Evolutionary conservation across 2,888 invertebrate species (phyloP), one percentile per base, ranked within the genome.

Genomic region (Tipula lateralis): DNA sequence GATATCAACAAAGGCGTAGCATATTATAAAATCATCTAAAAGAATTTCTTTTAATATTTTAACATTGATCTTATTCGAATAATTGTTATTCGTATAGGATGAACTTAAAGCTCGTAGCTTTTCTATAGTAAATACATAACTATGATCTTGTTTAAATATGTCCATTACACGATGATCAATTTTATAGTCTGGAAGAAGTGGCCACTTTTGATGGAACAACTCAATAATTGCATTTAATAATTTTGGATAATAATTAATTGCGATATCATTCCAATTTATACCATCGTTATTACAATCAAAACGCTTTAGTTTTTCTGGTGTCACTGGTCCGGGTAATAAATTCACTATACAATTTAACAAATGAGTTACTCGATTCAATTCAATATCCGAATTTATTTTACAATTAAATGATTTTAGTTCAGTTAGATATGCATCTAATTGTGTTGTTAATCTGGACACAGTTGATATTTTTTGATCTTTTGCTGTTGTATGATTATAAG

Each of bases 221-320:
- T 89, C 88, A 0, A 92, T 87, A 0, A 94, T 84, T 2, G 88
- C 87, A 32, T 91, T 90, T 2, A 95, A 87, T 4, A 94, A 87
- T 32, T 90, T 89, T 0, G 91, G 89, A 87, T 93, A 93, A 0
- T 89, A 86, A 16, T 91, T 90, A 2, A 91, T 87, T 3, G 92
- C 89, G 44, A 92, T 90, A 30, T 89, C 86, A 29, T 87, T 85
- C 89, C 91, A 91, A 84, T 86, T 86, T 30, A 86, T 86, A 36
- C 86, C 80, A 1, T 85, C 24, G 66, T 13, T 66, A 81, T 88
- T 88, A 13, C 87, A 86, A 88, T 95, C 95, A 1, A 91, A 86
- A 44, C 91, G 90, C 12, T 90, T 88, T n/a, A 95, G 89, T 88
- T 93, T 94, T 88, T 95, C 94, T 19, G 93, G 91, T 0, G 95